Base-by-base conservation (phyloP, 2,113 vertebrate species). In the Brachyistius frenatus region DNA sequence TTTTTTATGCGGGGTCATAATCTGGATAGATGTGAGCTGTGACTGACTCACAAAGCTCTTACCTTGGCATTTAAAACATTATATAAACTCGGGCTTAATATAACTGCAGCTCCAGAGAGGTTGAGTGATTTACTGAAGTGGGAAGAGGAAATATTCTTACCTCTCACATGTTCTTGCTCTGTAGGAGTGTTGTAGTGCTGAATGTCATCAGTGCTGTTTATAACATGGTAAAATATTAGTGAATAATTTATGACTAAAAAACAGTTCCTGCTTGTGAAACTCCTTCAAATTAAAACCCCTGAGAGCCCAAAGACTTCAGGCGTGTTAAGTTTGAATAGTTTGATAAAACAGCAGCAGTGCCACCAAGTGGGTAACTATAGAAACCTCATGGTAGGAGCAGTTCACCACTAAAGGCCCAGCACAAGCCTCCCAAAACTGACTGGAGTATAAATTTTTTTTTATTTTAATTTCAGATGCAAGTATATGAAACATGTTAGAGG, bases 401-500 rank as follows among this genome's bases (percentile, higher is more conserved):
- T n/a, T 31, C 46, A 64, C 53, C 35, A 56, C 55, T 50, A 76
- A 77, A 76, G 76, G n/a, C 47, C 52, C 71, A 83, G 50, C 3
- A 73, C 53, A 88, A 50, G 16, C 37, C 65, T 81, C 56, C 58
- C 71, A 60, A 57, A 79, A 70, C 31, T 68, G 66, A 73, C 75
- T 81, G 83, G 88, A 88, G 91, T 93, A 93, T 89, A 92, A 92
- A 91, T 5, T 32, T 55, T 50, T n/a, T 50, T 55, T 55, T 31
- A 89, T 89, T 94, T 93, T 82, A 71, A 91, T 89, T 93, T 92
- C 88, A 88, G 93, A 94, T 94, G 92, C 93, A 95, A 92, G 90
- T 92, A 92, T 93, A 93, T 93, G 93, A 95, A 95, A 95, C 92
- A 94, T 92, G 91, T 91, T 91, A 88, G 88, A 89, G 91, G 91